Evolutionary conservation across 2,113 vertebrate species (phyloP).

Genomic region (Pagrus major): DNA sequence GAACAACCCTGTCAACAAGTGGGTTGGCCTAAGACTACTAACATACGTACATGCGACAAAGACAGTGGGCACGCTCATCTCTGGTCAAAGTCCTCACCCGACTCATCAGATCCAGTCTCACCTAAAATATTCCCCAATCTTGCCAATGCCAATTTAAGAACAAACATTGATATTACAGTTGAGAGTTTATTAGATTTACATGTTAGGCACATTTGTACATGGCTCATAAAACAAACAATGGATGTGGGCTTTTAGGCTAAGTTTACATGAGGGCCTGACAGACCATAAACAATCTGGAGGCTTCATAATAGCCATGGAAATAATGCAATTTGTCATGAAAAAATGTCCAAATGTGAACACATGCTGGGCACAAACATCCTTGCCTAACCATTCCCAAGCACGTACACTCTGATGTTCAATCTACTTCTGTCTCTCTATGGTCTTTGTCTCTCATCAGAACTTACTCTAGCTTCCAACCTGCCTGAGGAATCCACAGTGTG

Average conservation of each 20-base stretch:
- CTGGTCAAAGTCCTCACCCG: neutral
- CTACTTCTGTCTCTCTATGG: constrained; percentile 16
- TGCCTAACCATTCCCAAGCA: constrained; percentile 12
- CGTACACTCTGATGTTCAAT: constrained; percentile 19
- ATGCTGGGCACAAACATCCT: neutral
- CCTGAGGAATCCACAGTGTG: constrained; percentile 47
- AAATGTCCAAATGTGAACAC: neutral
- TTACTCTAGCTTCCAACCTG: constrained; percentile 56
- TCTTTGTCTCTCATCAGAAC: constrained; percentile 50
- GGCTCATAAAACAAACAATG: constrained; percentile 45
- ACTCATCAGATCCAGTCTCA: neutral
- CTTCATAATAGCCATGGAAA: constrained; percentile 3
- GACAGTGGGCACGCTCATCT: neutral
- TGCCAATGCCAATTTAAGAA: neutral
- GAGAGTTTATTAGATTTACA: neutral
- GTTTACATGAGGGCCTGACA: constrained; percentile 42
- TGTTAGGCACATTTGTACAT: constrained; percentile 5
- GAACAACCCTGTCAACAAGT: constrained; percentile 4
- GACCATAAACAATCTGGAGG: constrained; percentile 35
- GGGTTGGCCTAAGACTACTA: neutral
- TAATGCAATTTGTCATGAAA: constrained; percentile 18
- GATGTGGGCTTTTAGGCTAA: neutral
- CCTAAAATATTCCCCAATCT: neutral
- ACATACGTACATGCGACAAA: neutral
- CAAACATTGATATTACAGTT: neutral